These are phyloP conservation scores for Thalassoma bifasciatum DNA, from an alignment of 2,113 vertebrate genomes.

Conservation along the genomic window DNA sequence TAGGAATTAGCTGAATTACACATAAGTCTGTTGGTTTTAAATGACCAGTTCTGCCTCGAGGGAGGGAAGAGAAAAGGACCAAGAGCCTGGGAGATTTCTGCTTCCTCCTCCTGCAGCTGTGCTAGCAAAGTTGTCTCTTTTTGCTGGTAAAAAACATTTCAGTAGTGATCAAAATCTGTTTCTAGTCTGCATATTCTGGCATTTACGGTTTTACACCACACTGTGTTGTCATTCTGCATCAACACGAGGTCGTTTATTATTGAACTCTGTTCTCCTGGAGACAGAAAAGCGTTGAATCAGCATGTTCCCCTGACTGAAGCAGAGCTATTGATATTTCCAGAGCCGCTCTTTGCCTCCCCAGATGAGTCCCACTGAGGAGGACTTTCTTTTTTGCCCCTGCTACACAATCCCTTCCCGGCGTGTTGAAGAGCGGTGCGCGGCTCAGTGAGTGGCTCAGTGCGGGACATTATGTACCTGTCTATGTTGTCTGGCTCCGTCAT, in stretches of 20 bases:
- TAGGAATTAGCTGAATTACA: slow-evolving; percentile 49
- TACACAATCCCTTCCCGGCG: slow-evolving; percentile 35
- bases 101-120: slow-evolving; percentile 1
- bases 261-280: slow-evolving; percentile 69
- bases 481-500: slow-evolving; percentile 18
- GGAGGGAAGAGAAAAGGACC: slow-evolving; percentile 20
- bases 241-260: slow-evolving; percentile 64
- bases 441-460: background rate
- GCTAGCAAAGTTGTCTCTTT: slow-evolving; percentile 15
- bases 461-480: slow-evolving; percentile 42
- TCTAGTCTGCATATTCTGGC: slow-evolving; percentile 13
- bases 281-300: slow-evolving; percentile 67
- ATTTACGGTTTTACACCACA: slow-evolving; percentile 39
- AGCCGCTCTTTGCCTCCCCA: slow-evolving; percentile 49
- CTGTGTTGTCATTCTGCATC: slow-evolving; percentile 55
- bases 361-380: slow-evolving; percentile 53
- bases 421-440: slow-evolving; percentile 3
- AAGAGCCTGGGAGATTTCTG: slow-evolving; percentile 19
- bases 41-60: slow-evolving; percentile 52
- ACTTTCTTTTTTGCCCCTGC: slow-evolving; percentile 51
- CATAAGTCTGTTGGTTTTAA: slow-evolving; percentile 65
- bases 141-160: slow-evolving; percentile 28
- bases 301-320: slow-evolving; percentile 63
- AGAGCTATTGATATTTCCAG: slow-evolving; percentile 72
- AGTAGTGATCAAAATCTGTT: slow-evolving; percentile 30